Base-by-base conservation (phyloP, 2,797 vertebrate genomes). In the Hippopotamyrus pictus region DNA sequence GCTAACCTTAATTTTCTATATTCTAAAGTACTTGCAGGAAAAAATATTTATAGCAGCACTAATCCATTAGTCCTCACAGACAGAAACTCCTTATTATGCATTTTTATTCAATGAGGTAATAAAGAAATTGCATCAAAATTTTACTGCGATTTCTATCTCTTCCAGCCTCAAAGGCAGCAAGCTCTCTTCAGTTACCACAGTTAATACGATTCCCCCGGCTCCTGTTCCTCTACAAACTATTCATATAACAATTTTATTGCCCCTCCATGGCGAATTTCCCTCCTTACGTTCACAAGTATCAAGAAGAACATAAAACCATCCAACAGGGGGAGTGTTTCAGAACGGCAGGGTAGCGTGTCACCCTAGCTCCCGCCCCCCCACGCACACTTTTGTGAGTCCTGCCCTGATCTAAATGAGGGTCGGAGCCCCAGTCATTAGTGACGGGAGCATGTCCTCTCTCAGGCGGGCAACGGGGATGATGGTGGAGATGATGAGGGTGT, bases 201-300 rank as follows among this genome's bases (percentile, higher is more conserved):
- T 19, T 59, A 87, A 41, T 87, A 87, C 53, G 53, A 87, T 37
- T 87, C 86, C 86, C 86, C 51, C 17, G 86, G 53, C 86, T 87
- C 51, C 51, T 44, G 33, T 87, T 87, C 53, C 29, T 87, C 86
- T 87, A 87, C 86, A 87, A 87, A 87, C 86, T 87, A 87, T 87
- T 87, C 86, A 59, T 87, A 87, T 87, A 87, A 87, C 86, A 87
- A 87, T 87, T 87, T 87, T 87, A 87, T 87, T 51, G 33, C 25
- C 51, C 86, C 50, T 87, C 25, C 25, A 87, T 44, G 86, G 53
- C 50, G 33, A 87, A 54, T 87, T 59, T 87, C 86, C 86, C 86
- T 59, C 50, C 86, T 87, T 87, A 87, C 17, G 33, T 57, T 87
- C 86, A 57, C 53, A 87, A 87, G 86, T 87, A 87, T 53, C 53